Percentiles rank a stretch among this genome's conserved stretches.
Evolutionary conservation across 2,113 vertebrate species (phyloP).

Genomic region (Sebastes schlegelii): DNA sequence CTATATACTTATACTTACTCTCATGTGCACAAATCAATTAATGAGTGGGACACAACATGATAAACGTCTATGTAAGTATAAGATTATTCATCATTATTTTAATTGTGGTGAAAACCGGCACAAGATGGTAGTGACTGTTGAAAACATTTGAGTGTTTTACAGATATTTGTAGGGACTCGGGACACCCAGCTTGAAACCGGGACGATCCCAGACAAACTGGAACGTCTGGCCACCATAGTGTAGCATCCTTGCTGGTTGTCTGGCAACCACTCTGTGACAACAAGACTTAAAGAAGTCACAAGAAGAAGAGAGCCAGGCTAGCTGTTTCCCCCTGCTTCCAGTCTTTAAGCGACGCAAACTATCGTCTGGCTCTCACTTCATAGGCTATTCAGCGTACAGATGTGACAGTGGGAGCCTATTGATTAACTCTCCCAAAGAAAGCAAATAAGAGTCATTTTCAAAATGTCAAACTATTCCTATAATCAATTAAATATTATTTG

Average conservation of each 20-base stretch:
- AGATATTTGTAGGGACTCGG: no score
- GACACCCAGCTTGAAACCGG: no score
- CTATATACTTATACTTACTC: no score
- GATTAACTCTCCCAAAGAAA: slow-evolving; percentile 3
- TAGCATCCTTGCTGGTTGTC: background rate
- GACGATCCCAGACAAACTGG: no score
- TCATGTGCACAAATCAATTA: no score
- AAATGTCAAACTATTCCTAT: background rate
- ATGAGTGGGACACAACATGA: no score
- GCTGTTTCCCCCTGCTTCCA: background rate
- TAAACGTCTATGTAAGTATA: no score
- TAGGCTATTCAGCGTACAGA: background rate
- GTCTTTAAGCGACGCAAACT: background rate
- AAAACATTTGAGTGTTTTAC: no score
- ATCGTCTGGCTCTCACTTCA: background rate
- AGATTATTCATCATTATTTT: no score
- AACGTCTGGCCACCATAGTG: background rate
- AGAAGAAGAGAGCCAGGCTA: background rate
- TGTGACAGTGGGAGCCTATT: background rate
- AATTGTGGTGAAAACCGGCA: no score
- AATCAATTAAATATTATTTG: background rate
- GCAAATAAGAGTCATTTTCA: background rate
- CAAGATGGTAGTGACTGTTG: no score
- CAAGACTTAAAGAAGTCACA: background rate
- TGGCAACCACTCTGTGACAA: background rate